phyloP scores from a whole-genome alignment of 2,888 invertebrate species.

The Dryomyza anilis region DNA sequence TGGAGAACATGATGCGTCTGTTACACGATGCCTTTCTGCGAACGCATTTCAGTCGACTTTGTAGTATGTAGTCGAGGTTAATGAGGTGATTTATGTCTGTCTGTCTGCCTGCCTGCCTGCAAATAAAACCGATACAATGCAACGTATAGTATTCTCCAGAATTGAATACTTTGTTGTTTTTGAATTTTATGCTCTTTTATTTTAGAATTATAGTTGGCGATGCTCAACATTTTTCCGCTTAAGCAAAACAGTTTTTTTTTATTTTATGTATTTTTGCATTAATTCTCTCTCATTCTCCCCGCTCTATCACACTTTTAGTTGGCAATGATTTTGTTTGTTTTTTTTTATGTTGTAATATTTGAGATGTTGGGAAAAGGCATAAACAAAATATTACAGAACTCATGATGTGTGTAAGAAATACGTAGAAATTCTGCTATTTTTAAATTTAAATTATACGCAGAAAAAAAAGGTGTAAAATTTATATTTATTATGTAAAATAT shows the following conservation, averaged over 20 bases:
- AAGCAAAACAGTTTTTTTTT: neutral
- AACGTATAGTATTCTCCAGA: neutral
- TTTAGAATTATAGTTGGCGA: neutral
- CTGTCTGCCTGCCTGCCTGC: too few species aligned
- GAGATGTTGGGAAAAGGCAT: neutral
- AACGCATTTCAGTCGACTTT: neutral
- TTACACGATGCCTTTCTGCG: neutral
- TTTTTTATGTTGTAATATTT: neutral
- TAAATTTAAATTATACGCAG: too few species aligned
- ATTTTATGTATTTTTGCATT: neutral
- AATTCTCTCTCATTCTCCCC: too few species aligned
- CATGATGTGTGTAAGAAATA: neutral
- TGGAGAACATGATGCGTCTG: neutral
- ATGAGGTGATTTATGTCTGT: conserved; percentile 25
- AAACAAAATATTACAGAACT: neutral
- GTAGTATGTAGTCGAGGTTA: conserved; percentile 5
- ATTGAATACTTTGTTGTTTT: neutral
- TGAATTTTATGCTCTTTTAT: neutral
- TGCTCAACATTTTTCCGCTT: neutral
- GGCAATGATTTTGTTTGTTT: neutral
- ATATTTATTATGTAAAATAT: too few species aligned
- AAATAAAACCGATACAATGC: too few species aligned
- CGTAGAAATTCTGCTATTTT: neutral
- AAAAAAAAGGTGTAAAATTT: too few species aligned
- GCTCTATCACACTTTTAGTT: too few species aligned